A percentile compares a stretch with the other conserved stretches of the same genome.
These are phyloP conservation scores for Cephus rjabovi DNA, from an alignment of 2,888 invertebrate genomes.

Conservation along the genomic window DNA sequence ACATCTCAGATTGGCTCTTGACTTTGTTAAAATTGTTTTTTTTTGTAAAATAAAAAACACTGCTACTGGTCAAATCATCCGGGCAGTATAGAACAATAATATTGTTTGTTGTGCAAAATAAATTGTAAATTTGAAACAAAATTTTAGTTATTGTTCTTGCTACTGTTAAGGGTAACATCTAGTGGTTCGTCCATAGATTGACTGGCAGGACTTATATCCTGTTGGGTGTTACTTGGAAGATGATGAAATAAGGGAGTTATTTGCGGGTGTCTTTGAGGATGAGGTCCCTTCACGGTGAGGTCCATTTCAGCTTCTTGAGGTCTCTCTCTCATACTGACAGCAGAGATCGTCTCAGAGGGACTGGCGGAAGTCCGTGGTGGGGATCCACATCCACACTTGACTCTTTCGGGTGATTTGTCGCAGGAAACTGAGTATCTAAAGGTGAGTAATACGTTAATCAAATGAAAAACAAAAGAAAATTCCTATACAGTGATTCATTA, in stretches of 20 bases:
- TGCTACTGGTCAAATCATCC: neutral
- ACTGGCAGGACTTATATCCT: constrained; percentile 46
- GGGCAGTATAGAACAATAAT: neutral
- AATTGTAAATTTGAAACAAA: neutral
- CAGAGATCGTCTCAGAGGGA: constrained; percentile 34
- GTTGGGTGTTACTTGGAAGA: constrained; percentile 40
- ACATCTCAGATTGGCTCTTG: neutral
- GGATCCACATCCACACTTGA: constrained; percentile 58
- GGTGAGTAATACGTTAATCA: neutral
- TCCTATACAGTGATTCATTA: neutral
- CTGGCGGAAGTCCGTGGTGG: constrained; percentile 50
- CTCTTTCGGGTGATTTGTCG: constrained; percentile 57
- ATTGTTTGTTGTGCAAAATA: neutral
- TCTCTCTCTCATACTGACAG: constrained; percentile 27
- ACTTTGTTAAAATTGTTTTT: neutral
- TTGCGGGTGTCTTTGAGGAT: constrained; percentile 45
- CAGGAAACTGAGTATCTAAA: constrained; percentile 52
- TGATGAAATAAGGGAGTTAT: constrained; percentile 53
- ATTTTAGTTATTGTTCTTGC: constrained; percentile 39
- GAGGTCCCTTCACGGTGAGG: constrained; percentile 58
- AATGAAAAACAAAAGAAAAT: neutral
- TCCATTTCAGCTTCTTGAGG: constrained; percentile 63
- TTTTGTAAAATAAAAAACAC: neutral
- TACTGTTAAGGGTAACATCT: constrained; percentile 59
- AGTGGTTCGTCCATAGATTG: constrained; percentile 58